Base-by-base conservation (phyloP, 2,888 invertebrate genomes). In the Drosophila anomelani region DNA sequence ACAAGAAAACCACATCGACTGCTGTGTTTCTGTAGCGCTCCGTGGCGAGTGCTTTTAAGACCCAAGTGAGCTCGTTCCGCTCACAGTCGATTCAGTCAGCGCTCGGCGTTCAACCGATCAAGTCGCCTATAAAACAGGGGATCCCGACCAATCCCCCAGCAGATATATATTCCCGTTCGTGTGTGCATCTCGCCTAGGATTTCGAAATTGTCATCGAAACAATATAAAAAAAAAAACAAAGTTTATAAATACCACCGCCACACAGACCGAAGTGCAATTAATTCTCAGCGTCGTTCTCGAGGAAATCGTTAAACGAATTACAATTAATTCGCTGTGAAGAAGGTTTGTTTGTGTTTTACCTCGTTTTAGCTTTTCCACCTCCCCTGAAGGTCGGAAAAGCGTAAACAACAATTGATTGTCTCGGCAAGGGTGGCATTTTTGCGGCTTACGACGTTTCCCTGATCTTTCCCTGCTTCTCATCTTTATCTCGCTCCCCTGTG, bases 91-190 rank as follows among this genome's bases (percentile, higher is more conserved):
- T 47, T 90, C 83, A 90, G 90, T 90, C 80, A 78, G 75, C 83
- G 79, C 77, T 88, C 80, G 78, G 60, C 77, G 75, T 70, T 79
- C 76, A 78, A 81, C 77, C 80, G 89, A 90, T 90, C 88, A 88
- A 79, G 89, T 89, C 79, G 87, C 72, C 71, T 38, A 60, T 20
- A 32, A 38, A 62, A 17, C 4, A 20, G 62, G 59, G 62, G 62
- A 62, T 63, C 51, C 43, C 26, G 29, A 49, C 8, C 10, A 17
- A 15, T 29, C 12, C 44, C 43, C 20, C 62, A 29, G 36, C 15
- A 15, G 5, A 49, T 26, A 10, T 4, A 46, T 12, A 29, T 29
- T n/a, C 26, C 8, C 55, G 39, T 17, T 43, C 49, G 54, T 54
- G 55, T 58, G 59, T 69, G 75, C 53, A 67, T 62, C 43, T 56